Conservation (phyloP, 1,140 invertebrate genomes). For the Drosophila micromelanica region DNA sequence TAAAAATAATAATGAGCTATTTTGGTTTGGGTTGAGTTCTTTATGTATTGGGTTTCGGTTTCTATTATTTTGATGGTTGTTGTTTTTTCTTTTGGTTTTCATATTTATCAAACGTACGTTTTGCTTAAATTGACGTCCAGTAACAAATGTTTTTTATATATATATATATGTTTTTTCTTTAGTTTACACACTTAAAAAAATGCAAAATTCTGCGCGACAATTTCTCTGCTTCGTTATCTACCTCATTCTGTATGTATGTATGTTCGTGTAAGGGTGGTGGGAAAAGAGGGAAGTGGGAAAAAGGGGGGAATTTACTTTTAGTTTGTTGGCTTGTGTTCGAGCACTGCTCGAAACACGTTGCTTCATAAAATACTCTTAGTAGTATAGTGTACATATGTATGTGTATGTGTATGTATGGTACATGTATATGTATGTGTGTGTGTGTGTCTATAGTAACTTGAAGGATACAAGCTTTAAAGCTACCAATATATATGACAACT, state of each 20-base stretch:
- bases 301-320: slow-evolving; percentile 10
- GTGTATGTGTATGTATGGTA: slow-evolving; percentile 46
- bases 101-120: slow-evolving; percentile 42
- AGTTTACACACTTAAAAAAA: slow-evolving; percentile 74
- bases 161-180: background rate
- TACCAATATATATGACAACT: slow-evolving; percentile 79
- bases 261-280: slow-evolving; percentile 10
- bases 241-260: slow-evolving; percentile 28
- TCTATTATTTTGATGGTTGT: slow-evolving; percentile 21
- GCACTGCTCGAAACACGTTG: slow-evolving; percentile 63
- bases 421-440: slow-evolving; percentile 39
- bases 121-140: slow-evolving; percentile 66
- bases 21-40: slow-evolving; percentile 54
- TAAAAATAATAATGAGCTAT: slow-evolving; percentile 31
- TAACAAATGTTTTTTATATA: slow-evolving; percentile 56
- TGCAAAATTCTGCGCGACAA: slow-evolving; percentile 80
- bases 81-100: slow-evolving; percentile 15
- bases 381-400: slow-evolving; percentile 54
- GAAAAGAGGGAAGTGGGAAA: slow-evolving; percentile 5
- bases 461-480: slow-evolving; percentile 81
- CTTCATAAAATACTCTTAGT: slow-evolving; percentile 76
- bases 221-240: slow-evolving; percentile 32
- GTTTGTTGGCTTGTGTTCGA: slow-evolving; percentile 41
- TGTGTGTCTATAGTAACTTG: slow-evolving; percentile 68
- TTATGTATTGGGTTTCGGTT: slow-evolving; percentile 22